Evolutionary conservation across 23 tunicate genomes (phyloP).

Genomic region (Aplidium turbinatum): DNA sequence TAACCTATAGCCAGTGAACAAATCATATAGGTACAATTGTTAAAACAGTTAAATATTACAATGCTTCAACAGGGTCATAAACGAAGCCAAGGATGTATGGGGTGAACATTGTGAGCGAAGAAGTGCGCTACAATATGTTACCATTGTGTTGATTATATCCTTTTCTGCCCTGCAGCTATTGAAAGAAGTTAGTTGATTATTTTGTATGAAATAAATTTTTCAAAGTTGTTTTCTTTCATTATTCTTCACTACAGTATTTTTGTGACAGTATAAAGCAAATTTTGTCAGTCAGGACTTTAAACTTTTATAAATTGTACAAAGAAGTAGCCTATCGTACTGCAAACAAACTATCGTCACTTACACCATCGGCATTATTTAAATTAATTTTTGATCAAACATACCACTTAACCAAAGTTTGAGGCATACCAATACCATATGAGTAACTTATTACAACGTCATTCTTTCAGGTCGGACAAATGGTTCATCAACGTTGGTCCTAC

Average conservation of each 20-base stretch:
- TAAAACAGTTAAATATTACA: too few species aligned
- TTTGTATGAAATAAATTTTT: not conserved
- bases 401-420: too few species aligned
- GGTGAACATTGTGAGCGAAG: conserved; percentile 38
- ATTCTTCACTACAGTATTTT: not conserved
- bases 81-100: conserved; percentile 55
- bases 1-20: not conserved
- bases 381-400: too few species aligned
- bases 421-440: too few species aligned
- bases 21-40: not conserved
- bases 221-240: not conserved
- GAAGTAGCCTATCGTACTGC: too few species aligned
- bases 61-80: too few species aligned
- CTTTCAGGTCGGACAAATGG: conserved; percentile 45
- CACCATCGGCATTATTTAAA: too few species aligned
- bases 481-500: conserved; percentile 41
- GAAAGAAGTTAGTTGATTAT: conserved; percentile 34
- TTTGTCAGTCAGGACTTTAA: too few species aligned
- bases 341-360: too few species aligned
- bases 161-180: conserved; percentile 49
- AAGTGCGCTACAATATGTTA: conserved; percentile 16
- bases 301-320: too few species aligned
- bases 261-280: not conserved
- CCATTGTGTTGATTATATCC: conserved; percentile 27
- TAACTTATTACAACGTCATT: too few species aligned